Conservation (phyloP, 2,113 vertebrate genomes). For the Penelope pileata region DNA sequence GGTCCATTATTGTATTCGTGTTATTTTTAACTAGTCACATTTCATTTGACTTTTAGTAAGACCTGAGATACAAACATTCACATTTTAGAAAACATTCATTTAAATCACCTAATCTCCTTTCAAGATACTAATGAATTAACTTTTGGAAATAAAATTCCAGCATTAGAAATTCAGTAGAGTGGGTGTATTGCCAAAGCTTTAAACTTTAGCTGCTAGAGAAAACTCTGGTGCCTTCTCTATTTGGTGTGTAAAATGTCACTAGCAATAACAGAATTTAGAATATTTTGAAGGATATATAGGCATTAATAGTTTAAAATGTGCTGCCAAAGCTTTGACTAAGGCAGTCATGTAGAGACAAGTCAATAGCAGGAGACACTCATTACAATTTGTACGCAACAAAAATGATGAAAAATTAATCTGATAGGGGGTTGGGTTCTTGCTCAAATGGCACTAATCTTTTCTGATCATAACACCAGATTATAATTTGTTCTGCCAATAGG, state of each 20-base stretch:
- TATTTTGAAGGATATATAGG: background rate
- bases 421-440: background rate
- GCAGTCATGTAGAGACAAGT: background rate
- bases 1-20: background rate
- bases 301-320: background rate
- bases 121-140: background rate
- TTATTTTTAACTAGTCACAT: background rate
- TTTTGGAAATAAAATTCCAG: background rate
- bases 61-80: background rate
- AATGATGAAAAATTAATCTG: conserved; percentile 5
- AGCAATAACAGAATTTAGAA: background rate
- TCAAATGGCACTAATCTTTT: conserved; percentile 10
- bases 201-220: background rate
- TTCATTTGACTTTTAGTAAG: background rate
- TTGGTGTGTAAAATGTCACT: background rate
- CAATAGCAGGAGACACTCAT: background rate
- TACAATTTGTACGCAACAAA: background rate
- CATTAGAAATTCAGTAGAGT: background rate
- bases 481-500: conserved; percentile 20
- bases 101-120: background rate
- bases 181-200: background rate
- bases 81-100: background rate
- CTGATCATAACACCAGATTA: background rate
- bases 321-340: background rate
- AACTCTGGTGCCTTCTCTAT: background rate